Conservation (phyloP, 2,888 invertebrate species). For the Augiades crinisus region DNA sequence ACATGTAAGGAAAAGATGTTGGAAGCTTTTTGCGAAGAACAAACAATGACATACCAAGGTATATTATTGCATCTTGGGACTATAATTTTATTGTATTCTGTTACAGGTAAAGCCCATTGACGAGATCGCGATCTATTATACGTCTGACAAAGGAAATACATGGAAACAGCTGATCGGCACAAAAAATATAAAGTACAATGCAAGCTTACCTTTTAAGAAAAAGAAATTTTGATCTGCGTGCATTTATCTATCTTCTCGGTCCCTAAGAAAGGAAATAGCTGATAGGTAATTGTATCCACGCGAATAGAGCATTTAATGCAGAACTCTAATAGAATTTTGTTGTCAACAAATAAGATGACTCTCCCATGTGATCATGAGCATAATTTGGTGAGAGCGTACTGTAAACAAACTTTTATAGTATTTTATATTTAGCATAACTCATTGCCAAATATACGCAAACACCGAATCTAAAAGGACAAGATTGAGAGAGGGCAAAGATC, state of each 20-base stretch:
- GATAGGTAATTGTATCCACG: too few relatives aligned
- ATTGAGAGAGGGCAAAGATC: not conserved
- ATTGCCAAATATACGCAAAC: too few relatives aligned
- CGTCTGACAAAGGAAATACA: constrained; percentile 5
- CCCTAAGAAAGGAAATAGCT: not conserved
- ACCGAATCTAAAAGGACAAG: not conserved
- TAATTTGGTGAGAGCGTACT: too few relatives aligned
- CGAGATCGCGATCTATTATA: constrained; percentile 28
- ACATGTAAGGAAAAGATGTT: not conserved
- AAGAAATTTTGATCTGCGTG: not conserved
- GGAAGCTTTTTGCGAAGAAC: not conserved
- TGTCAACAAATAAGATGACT: too few relatives aligned
- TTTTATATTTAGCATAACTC: too few relatives aligned
- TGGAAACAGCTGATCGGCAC: constrained; percentile 11
- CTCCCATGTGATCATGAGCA: too few relatives aligned
- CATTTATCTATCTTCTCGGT: not conserved
- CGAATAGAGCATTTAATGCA: too few relatives aligned
- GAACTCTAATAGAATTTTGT: too few relatives aligned
- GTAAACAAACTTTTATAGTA: not conserved
- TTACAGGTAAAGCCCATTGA: constrained; percentile 38
- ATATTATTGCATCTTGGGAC: constrained; percentile 6
- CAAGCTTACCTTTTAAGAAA: constrained; percentile 7
- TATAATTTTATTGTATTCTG: constrained; percentile 6
- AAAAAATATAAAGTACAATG: not conserved
- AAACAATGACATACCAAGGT: constrained; percentile 14